Conservation (phyloP, 2,888 invertebrate genomes). For the Diaprepes abbreviatus region DNA sequence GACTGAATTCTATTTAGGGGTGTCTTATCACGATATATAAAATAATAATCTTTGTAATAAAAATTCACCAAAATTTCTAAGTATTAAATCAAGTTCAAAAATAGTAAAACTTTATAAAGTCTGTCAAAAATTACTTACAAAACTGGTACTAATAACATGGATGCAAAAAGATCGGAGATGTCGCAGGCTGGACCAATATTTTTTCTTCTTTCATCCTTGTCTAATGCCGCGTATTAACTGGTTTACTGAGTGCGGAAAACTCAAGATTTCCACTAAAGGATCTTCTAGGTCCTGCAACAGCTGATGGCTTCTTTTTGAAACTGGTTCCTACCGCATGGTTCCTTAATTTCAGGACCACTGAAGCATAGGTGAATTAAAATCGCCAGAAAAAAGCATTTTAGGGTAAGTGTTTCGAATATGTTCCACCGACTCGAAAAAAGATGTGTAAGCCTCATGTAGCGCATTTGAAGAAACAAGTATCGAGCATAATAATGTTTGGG, state of each 20-base stretch:
- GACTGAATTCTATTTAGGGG: background rate
- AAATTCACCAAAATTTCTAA: too few species aligned
- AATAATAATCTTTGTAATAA: conserved; percentile 12
- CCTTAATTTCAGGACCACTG: too few species aligned
- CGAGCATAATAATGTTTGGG: too few species aligned
- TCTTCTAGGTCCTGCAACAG: conserved; percentile 17
- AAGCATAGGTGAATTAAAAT: too few species aligned
- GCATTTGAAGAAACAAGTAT: too few species aligned
- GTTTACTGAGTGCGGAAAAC: background rate
- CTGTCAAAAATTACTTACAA: background rate
- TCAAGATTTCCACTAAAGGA: conserved; percentile 20
- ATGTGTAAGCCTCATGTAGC: too few species aligned
- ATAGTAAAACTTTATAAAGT: background rate
- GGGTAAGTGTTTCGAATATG: too few species aligned
- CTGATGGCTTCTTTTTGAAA: too few species aligned
- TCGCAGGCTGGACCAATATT: conserved; percentile 2
- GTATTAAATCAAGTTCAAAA: background rate
- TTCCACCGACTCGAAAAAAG: too few species aligned
- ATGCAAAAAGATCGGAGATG: background rate
- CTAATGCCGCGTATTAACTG: background rate
- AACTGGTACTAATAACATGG: conserved; percentile 1
- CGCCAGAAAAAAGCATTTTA: too few species aligned
- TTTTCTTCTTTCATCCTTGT: background rate
- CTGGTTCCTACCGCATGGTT: too few species aligned
- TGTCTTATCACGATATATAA: background rate